phyloP scores from a whole-genome alignment of 2,888 invertebrate species.

The Drosophila vallismaia region DNA sequence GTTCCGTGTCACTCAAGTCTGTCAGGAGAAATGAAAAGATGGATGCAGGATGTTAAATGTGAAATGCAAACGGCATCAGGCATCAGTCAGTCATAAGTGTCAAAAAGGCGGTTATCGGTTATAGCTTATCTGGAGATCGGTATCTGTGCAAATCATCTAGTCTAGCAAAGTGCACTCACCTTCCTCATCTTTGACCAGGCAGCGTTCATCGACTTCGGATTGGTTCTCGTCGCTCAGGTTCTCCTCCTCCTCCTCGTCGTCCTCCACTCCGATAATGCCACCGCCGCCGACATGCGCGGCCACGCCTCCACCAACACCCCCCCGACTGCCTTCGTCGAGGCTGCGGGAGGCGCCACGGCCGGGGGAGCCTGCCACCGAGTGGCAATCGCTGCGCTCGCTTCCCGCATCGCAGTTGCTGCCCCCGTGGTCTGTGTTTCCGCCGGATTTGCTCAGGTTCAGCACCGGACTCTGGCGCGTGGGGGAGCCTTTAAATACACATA shows the following conservation, averaged over 20 bases:
- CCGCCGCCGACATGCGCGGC: slow-evolving; percentile 55
- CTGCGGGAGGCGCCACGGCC: slow-evolving; percentile 82
- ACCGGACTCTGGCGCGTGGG: slow-evolving; percentile 96
- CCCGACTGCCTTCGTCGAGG: slow-evolving; percentile 73
- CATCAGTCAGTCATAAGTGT: slow-evolving; percentile 27
- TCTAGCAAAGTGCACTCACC: slow-evolving; percentile 82
- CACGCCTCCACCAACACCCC: slow-evolving; percentile 66
- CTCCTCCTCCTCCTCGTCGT: slow-evolving; percentile 87
- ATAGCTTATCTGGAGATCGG: slow-evolving; percentile 34
- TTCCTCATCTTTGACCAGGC: slow-evolving; percentile 85
- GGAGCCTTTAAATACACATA: slow-evolving; percentile 84
- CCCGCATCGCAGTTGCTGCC: slow-evolving; percentile 87
- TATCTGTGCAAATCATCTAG: slow-evolving; percentile 1
- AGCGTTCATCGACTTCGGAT: slow-evolving; percentile 91
- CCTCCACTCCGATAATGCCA: slow-evolving; percentile 77
- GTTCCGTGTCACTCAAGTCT: slow-evolving; percentile 83
- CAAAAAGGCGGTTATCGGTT: slow-evolving; percentile 29
- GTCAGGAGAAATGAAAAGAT: slow-evolving; percentile 16
- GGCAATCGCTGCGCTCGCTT: slow-evolving; percentile 86
- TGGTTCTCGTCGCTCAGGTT: slow-evolving; percentile 93
- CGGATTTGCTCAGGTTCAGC: slow-evolving; percentile 94
- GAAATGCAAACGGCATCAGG: background rate
- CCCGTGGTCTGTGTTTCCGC: slow-evolving; percentile 88
- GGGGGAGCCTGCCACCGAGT: slow-evolving; percentile 86
- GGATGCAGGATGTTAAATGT: slow-evolving; percentile 7